Percentiles rank a stretch among this genome's conserved stretches.
Conservation (phyloP, 2,797 vertebrate genomes). For the Pangasius larnaudii region DNA sequence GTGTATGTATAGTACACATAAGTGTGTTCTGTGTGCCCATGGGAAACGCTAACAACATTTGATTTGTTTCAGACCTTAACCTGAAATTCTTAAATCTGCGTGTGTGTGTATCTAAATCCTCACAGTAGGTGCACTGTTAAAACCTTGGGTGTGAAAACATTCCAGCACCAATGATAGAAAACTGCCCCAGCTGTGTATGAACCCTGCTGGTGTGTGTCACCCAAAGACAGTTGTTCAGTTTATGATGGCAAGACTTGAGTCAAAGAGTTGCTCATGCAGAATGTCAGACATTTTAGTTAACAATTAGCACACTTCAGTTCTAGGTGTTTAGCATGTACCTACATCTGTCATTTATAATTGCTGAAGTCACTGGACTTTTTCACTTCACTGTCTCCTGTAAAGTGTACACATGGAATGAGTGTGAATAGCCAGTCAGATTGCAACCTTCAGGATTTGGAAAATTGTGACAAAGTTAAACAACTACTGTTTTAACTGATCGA, state of each 20-base stretch:
- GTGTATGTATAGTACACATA: constrained; percentile 1
- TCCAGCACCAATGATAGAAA: constrained; percentile 75
- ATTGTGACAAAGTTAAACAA: not conserved
- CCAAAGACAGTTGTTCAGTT: constrained; percentile 62
- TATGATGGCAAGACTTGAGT: not conserved
- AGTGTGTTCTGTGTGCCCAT: constrained; percentile 20
- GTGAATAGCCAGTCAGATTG: not conserved
- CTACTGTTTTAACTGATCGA: not conserved
- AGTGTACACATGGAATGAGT: not conserved
- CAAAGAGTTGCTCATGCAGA: not conserved
- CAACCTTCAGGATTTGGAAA: not conserved
- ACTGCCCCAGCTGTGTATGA: constrained; percentile 66
- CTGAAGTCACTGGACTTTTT: not conserved
- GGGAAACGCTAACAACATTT: constrained; percentile 48
- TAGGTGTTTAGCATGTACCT: not conserved
- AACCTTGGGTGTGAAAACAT: constrained; percentile 71
- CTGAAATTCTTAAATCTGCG: constrained; percentile 32
- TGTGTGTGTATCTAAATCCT: constrained; percentile 22
- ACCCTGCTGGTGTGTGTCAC: constrained; percentile 68
- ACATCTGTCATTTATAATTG: not conserved
- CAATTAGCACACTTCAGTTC: not conserved
- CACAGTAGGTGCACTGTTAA: constrained; percentile 46
- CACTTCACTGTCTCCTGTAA: not conserved
- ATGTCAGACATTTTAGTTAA: not conserved
- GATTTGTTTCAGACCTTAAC: constrained; percentile 53